Conservation (phyloP, 2,113 vertebrate species). For the Halcyon senegalensis region DNA sequence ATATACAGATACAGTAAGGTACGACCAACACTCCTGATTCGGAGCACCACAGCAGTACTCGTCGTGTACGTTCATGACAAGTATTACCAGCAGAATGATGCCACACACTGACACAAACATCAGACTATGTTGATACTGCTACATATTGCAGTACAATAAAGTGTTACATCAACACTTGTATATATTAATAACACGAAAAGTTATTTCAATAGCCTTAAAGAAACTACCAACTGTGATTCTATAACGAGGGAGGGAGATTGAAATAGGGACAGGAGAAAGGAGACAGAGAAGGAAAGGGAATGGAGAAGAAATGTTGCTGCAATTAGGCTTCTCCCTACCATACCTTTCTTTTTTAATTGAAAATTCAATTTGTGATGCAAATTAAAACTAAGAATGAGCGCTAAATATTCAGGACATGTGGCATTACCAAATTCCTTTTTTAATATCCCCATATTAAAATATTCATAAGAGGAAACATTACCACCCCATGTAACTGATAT, state of each 20-base stretch:
- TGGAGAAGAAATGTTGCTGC: not conserved
- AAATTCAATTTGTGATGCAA: not conserved
- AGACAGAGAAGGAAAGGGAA: not conserved
- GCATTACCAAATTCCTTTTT: not conserved
- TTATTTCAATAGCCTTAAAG: not conserved
- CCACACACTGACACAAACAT: not conserved
- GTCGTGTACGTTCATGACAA: accelerated
- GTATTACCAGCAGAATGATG: not conserved
- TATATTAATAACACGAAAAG: not conserved
- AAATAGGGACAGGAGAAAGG: not conserved
- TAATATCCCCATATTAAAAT: not conserved
- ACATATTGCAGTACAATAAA: not conserved
- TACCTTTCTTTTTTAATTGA: not conserved
- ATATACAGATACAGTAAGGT: not conserved
- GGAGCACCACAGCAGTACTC: not conserved
- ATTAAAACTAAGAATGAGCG: not conserved
- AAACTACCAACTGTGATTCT: not conserved
- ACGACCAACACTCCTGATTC: not conserved
- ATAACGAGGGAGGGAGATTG: not conserved
- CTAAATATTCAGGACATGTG: not conserved
- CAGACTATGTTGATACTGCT: not conserved
- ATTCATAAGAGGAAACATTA: not conserved
- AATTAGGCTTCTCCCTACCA: not conserved
- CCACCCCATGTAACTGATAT: not conserved
- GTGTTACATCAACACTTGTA: no score